A percentile compares a stretch with the other conserved stretches of the same genome.
Evolutionary conservation across 1,140 invertebrate species (phyloP).

Genomic region (Drosophila sp.): DNA sequence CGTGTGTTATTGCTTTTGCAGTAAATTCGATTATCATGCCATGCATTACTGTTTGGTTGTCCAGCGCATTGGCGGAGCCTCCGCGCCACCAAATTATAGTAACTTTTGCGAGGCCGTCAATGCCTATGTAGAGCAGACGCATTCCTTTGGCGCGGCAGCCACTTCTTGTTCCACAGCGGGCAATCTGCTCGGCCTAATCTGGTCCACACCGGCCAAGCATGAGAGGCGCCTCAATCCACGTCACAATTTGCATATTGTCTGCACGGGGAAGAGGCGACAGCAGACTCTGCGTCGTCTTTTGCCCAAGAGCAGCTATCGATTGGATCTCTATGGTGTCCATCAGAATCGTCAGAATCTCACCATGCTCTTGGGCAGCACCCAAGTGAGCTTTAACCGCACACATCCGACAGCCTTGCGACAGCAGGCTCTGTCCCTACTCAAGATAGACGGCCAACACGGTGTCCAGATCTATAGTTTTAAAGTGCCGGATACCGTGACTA

Average conservation of each 20-base stretch:
- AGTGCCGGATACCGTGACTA: conserved; percentile 53
- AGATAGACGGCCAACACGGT: conserved; percentile 70
- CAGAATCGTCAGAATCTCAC: conserved; percentile 72
- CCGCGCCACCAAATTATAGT: conserved; percentile 1
- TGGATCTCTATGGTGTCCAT: conserved; percentile 77
- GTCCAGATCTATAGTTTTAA: conserved; percentile 79
- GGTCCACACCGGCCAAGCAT: conserved; percentile 59
- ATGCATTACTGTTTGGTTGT: conserved; percentile 80
- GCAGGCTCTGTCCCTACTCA: conserved; percentile 60
- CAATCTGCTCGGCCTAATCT: conserved; percentile 62
- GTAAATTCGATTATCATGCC: conserved; percentile 77
- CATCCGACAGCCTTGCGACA: conserved; percentile 62
- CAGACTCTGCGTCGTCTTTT: conserved; percentile 62
- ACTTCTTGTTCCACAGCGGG: conserved; percentile 33
- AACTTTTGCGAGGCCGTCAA: conserved; percentile 74
- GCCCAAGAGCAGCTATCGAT: conserved; percentile 66
- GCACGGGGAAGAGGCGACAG: conserved; percentile 69
- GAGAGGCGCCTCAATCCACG: conserved; percentile 64
- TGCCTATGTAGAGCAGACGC: conserved; percentile 50
- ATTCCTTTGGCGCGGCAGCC: conserved; percentile 9
- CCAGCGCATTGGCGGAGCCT: conserved; percentile 23
- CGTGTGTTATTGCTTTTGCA: not conserved
- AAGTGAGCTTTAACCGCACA: conserved; percentile 72
- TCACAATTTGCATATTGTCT: conserved; percentile 69
- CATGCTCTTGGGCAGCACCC: conserved; percentile 57